phyloP scores from a whole-genome alignment of 2,888 invertebrate genomes.

The Calameuta idolon region DNA sequence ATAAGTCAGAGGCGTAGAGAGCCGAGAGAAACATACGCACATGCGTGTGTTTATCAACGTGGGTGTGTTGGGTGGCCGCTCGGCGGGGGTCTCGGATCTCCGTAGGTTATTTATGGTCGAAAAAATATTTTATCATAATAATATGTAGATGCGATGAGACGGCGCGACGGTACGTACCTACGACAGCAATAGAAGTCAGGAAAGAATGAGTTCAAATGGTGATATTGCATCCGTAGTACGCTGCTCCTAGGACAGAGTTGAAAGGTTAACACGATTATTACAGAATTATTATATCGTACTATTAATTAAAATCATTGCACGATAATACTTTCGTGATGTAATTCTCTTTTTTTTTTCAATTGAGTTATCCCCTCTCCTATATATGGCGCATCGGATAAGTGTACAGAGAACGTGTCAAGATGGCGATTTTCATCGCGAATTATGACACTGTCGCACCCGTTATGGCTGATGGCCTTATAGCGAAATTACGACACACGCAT shows the following conservation, averaged over 20 bases:
- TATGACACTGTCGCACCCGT: background rate
- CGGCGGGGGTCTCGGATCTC: slow-evolving; percentile 54
- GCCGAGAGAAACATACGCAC: slow-evolving; percentile 30
- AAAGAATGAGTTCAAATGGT: slow-evolving; percentile 45
- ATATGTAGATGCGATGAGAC: slow-evolving; percentile 41
- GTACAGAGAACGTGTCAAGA: background rate
- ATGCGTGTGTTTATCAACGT: slow-evolving; percentile 46
- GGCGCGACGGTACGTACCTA: background rate
- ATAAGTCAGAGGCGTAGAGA: background rate
- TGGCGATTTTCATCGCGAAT: background rate
- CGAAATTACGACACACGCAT: background rate
- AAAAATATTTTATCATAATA: slow-evolving; percentile 61
- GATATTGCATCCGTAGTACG: background rate
- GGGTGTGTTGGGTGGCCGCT: slow-evolving; percentile 47
- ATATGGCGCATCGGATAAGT: background rate
- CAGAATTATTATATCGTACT: slow-evolving; percentile 49
- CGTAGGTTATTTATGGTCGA: slow-evolving; percentile 56
- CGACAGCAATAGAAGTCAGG: slow-evolving; percentile 21
- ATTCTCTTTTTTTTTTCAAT: slow-evolving; percentile 18
- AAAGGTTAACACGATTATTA: slow-evolving; percentile 45
- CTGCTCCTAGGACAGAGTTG: slow-evolving; percentile 17
- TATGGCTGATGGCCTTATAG: background rate
- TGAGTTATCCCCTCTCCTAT: slow-evolving; percentile 8
- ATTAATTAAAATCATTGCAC: slow-evolving; percentile 39
- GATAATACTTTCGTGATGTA: slow-evolving; percentile 4